These are phyloP conservation scores for Kradibia gibbosae DNA, from an alignment of 1,140 invertebrate genomes.

Conservation along the genomic window DNA sequence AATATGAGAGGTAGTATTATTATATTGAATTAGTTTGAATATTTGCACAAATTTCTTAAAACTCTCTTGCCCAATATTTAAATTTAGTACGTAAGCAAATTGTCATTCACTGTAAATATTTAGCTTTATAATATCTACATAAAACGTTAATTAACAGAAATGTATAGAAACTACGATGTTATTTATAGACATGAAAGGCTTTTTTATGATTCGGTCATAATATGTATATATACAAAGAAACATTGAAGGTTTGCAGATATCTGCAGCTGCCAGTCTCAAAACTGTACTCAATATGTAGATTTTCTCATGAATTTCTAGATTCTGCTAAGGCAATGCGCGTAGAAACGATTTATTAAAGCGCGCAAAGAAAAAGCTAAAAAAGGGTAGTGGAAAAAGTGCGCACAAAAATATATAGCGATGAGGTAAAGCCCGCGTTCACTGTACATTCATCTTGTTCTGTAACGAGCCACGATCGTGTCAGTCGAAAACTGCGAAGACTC, in stretches of 20 bases:
- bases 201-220: neutral
- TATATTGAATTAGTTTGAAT: too few species aligned
- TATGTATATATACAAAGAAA: neutral
- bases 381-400: constrained; percentile 21
- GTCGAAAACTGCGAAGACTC: neutral
- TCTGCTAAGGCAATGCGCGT: constrained; percentile 33
- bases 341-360: constrained; percentile 56
- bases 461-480: constrained; percentile 2
- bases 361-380: constrained; percentile 28
- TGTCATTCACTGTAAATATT: neutral
- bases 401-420: constrained; percentile 46
- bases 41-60: too few species aligned
- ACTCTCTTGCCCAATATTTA: too few species aligned
- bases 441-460: constrained; percentile 44
- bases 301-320: constrained; percentile 50
- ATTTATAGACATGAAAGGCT: neutral
- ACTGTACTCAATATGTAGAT: constrained; percentile 47
- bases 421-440: constrained; percentile 1
- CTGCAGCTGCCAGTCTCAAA: too few species aligned
- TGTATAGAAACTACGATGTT: neutral
- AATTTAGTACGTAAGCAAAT: too few species aligned
- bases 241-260: neutral
- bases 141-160: neutral
- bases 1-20: too few species aligned
- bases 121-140: neutral